Base-by-base conservation (phyloP, 2,888 invertebrate species). In the Lapara coniferarum region DNA sequence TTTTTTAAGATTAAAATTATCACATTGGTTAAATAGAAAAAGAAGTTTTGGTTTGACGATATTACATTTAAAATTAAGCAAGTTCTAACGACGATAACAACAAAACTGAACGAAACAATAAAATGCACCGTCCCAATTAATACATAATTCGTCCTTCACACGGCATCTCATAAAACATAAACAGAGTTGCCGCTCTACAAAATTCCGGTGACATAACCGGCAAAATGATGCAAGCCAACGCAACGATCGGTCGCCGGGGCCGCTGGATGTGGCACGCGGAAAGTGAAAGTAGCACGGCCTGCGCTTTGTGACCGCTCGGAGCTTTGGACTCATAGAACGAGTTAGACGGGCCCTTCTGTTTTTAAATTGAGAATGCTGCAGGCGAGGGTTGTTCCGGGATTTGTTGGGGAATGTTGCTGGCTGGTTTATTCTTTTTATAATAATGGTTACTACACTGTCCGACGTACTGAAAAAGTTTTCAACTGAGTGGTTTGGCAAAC, bases 191-290 rank as follows among this genome's bases (percentile, higher is more conserved):
- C 78, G 80, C 78, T 79, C 74, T 79, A 80, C 81, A 71, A 83
- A 85, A 88, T 85, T 84, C 87, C 87, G 82, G 85, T 92, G 91
- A 92, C 84, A 90, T 91, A 92, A 90, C 78, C 72, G 75, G 75
- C 76, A 76, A 75, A 81, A 81, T 91, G 90, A 89, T 86, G 89
- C 88, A 89, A 89, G 84, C 81, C 72, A 76, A 72, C 79, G 80
- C 73, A 78, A 77, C 77, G 82, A 80, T 76, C 79, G 77, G 83
- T 75, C 78, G 78, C 81, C 81, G 77, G 79, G 75, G 80, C 75
- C 82, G 84, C 80, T 67, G 74, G 83, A 90, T 88, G 88, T 89
- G 83, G 88, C 85, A 84, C 90, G 80, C 81, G 71, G 81, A 81
- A 81, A 87, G 92, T 90, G 92, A 92, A 91, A 92, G 92, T 91